Evolutionary conservation across 37 sponge, comb jelly and placozoan species (phyloP).

Genomic region (Bolinopsis microptera): DNA sequence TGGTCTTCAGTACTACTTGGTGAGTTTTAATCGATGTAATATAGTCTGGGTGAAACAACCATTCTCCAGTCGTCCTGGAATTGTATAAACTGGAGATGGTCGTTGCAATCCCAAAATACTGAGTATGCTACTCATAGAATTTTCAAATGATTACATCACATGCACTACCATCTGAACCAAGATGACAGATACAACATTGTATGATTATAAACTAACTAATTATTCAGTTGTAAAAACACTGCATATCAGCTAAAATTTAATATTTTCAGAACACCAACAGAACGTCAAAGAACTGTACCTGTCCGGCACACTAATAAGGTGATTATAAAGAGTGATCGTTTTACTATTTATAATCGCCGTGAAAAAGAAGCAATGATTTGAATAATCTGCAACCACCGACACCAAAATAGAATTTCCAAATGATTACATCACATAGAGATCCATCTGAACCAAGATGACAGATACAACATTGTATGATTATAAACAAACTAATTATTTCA

Average conservation of each 20-base stretch:
- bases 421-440: constrained; percentile 45
- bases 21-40: too few species aligned
- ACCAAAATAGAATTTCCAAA: not conserved
- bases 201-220: not conserved
- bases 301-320: too few species aligned
- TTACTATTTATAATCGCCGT: not conserved
- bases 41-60: too few species aligned
- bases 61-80: too few species aligned
- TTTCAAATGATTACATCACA: constrained; percentile 42
- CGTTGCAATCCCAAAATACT: too few species aligned
- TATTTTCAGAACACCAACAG: not conserved
- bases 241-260: not conserved
- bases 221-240: not conserved
- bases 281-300: not conserved
- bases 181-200: not conserved
- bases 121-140: too few species aligned
- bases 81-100: too few species aligned
- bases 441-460: constrained; percentile 20
- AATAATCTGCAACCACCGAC: not conserved
- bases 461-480: not conserved
- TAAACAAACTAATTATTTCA: not conserved
- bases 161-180: constrained; percentile 63
- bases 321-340: not conserved
- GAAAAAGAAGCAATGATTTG: not conserved
- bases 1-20: too few species aligned